Evolutionary conservation across 2,113 vertebrate genomes (phyloP).

Genomic region (Tretioscincus oriximinensis): DNA sequence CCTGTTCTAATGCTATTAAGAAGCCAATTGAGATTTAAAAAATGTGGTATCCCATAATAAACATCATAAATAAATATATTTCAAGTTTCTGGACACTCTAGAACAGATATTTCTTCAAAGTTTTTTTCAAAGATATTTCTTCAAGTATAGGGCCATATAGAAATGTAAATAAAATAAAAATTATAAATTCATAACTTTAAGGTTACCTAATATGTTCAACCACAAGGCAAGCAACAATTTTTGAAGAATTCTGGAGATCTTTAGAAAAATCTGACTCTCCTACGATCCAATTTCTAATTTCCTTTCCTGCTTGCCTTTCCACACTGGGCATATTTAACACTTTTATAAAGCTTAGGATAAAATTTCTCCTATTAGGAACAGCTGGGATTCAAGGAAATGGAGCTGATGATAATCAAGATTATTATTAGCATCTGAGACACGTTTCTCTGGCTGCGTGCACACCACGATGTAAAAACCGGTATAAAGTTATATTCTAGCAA

Average conservation of each 20-base stretch:
- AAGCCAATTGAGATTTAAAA: too few relatives aligned
- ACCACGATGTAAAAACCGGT: too few relatives aligned
- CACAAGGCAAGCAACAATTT: not conserved
- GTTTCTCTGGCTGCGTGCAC: too few relatives aligned
- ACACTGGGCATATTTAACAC: not conserved
- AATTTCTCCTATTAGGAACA: not conserved
- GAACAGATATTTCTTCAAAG: not conserved
- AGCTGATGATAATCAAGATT: not conserved
- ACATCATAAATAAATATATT: not conserved
- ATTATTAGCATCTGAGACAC: not conserved
- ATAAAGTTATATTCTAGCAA: too few relatives aligned
- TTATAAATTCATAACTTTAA: not conserved
- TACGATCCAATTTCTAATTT: not conserved
- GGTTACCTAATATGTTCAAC: not conserved
- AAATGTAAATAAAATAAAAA: too few relatives aligned
- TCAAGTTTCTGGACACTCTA: not conserved
- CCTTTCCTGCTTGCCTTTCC: not conserved
- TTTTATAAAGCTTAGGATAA: not conserved
- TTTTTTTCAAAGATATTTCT: too few relatives aligned
- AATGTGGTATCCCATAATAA: not conserved
- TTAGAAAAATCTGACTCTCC: not conserved
- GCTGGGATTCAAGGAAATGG: conserved; percentile 2
- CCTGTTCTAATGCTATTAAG: too few relatives aligned
- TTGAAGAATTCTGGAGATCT: not conserved
- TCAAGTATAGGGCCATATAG: too few relatives aligned